These are phyloP conservation scores for Paramuricea clavata DNA, from an alignment of 92 coral and sea anemone species.

Conservation along the genomic window DNA sequence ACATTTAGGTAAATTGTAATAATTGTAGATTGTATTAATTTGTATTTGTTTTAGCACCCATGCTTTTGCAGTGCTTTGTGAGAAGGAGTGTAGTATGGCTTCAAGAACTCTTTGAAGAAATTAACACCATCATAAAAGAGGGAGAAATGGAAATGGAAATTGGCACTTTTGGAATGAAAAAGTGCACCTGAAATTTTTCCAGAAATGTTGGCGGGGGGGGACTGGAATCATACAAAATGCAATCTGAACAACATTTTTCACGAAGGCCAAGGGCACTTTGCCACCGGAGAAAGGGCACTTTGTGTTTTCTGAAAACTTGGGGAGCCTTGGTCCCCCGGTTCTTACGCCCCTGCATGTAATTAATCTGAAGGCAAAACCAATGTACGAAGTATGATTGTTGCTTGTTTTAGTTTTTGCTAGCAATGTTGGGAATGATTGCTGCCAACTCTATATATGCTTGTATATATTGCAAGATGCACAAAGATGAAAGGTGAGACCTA, in stretches of 20 bases:
- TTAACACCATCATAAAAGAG: constrained; percentile 20
- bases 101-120: constrained; percentile 42
- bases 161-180: background rate
- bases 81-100: constrained; percentile 16
- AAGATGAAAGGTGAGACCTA: constrained; percentile 7
- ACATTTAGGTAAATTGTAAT: no score
- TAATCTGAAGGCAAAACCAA: no score
- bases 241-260: no score
- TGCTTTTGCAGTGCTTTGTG: constrained; percentile 41
- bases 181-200: no score
- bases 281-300: no score
- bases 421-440: constrained; percentile 8
- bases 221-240: no score
- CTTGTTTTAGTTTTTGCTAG: background rate
- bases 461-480: constrained; percentile 17
- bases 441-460: constrained; percentile 17
- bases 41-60: constrained; percentile 40
- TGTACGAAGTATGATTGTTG: background rate
- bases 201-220: no score
- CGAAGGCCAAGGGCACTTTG: no score
- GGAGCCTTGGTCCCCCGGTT: no score
- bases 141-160: constrained; percentile 58
- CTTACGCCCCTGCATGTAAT: no score
- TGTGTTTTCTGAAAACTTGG: no score
- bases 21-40: no score